Evolutionary conservation across 1,140 invertebrate species (phyloP).

Genomic region (Druon quercuslanigerum): DNA sequence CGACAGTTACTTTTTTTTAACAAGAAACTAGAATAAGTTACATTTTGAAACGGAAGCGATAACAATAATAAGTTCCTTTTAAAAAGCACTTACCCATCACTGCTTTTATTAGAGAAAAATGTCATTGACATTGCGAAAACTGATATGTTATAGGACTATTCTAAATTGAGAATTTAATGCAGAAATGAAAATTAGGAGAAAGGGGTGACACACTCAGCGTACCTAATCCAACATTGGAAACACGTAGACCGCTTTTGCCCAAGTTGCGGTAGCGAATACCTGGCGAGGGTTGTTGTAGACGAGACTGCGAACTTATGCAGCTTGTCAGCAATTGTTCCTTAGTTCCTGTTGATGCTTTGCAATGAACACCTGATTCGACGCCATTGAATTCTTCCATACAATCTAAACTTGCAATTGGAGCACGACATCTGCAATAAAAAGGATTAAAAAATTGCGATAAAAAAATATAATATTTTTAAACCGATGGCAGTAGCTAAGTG

Average conservation of each 20-base stretch:
- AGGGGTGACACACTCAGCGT: constrained; percentile 67
- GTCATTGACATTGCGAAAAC: too few species aligned
- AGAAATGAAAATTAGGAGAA: too few species aligned
- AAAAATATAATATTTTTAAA: background rate
- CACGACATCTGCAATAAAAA: constrained; percentile 84
- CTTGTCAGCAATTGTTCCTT: constrained; percentile 74
- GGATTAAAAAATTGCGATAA: constrained; percentile 32
- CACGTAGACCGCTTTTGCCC: constrained; percentile 93
- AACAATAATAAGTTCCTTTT: too few species aligned
- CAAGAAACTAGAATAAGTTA: too few species aligned
- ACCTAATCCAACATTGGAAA: constrained; percentile 93
- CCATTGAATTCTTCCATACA: constrained; percentile 94
- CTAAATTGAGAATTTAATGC: too few species aligned
- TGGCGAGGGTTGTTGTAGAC: constrained; percentile 78
- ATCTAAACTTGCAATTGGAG: constrained; percentile 92
- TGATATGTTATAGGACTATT: too few species aligned
- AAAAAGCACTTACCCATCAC: too few species aligned
- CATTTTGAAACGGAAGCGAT: too few species aligned
- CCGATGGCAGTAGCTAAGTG: too few species aligned
- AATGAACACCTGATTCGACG: constrained; percentile 70
- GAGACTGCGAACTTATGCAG: constrained; percentile 71
- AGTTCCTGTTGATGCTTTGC: constrained; percentile 70
- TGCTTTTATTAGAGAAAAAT: too few species aligned
- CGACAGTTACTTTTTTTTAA: too few species aligned
- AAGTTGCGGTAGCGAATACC: constrained; percentile 92